Evolutionary conservation across 2,888 invertebrate species (phyloP).

Genomic region (Ametastegia equiseti): DNA sequence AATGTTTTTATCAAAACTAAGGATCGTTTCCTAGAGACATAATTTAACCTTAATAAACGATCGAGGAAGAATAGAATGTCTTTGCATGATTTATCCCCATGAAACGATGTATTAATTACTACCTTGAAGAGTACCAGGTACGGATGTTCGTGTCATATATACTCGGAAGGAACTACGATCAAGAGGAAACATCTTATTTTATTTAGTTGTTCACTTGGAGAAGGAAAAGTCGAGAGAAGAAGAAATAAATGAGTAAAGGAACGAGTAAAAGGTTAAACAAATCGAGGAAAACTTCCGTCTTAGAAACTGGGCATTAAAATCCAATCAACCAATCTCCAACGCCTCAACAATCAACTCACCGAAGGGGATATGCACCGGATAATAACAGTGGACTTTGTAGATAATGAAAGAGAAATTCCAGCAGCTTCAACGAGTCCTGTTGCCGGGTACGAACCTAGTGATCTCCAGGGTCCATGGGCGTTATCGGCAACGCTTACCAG

Average conservation of each 20-base stretch:
- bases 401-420: slow-evolving; percentile 62
- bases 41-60: slow-evolving; percentile 28
- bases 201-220: neutral
- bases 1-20: slow-evolving; percentile 5
- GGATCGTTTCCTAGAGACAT: slow-evolving; percentile 12
- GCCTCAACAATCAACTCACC: slow-evolving; percentile 50
- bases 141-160: neutral
- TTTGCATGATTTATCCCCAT: slow-evolving; percentile 20
- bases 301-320: slow-evolving; percentile 43
- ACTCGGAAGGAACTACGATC: neutral
- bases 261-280: neutral
- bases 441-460: slow-evolving; percentile 26
- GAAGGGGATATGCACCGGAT: slow-evolving; percentile 51
- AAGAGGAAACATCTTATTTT: neutral
- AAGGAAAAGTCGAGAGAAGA: slow-evolving; percentile 7
- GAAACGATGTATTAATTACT: slow-evolving; percentile 24
- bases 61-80: slow-evolving; percentile 19
- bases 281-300: neutral
- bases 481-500: slow-evolving; percentile 17
- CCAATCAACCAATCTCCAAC: slow-evolving; percentile 45
- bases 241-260: neutral
- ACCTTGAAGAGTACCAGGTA: neutral
- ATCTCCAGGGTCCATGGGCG: slow-evolving; percentile 20
- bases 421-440: slow-evolving; percentile 28
- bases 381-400: slow-evolving; percentile 57